phyloP scores from a whole-genome alignment of 2,888 invertebrate species.

The Homarus gammarus region DNA sequence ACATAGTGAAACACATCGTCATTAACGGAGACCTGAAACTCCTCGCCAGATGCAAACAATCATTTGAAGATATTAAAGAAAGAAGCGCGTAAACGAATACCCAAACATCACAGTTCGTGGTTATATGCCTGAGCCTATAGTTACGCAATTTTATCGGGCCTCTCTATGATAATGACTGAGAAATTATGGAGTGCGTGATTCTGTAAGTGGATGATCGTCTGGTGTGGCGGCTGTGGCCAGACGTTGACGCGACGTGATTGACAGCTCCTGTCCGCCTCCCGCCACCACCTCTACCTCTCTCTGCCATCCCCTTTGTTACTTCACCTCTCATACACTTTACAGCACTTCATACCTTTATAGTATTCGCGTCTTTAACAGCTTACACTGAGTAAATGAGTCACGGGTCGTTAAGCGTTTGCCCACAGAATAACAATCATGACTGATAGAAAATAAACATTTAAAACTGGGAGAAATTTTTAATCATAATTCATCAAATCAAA shows the following conservation, averaged over 20 bases:
- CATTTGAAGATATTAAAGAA: not conserved
- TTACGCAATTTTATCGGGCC: conserved; percentile 30
- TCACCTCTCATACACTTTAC: not conserved
- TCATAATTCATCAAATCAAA: no score
- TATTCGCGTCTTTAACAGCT: no score
- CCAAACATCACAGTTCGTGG: not conserved
- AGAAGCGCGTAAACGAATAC: not conserved
- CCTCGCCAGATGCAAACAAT: no score
- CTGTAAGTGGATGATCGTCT: conserved; percentile 42
- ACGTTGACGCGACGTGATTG: conserved; percentile 43
- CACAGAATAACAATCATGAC: no score
- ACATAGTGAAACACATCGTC: no score
- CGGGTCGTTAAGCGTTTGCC: no score
- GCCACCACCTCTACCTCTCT: not conserved
- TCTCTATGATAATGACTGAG: conserved; percentile 25
- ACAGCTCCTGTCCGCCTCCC: conserved; percentile 18
- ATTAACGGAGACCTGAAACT: no score
- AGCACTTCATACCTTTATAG: no score
- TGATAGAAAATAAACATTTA: no score
- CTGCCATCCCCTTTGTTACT: not conserved
- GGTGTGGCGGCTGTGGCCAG: conserved; percentile 27
- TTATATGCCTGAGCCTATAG: conserved; percentile 19
- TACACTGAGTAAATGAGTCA: no score
- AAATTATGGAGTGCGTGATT: conserved; percentile 36
- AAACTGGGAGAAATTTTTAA: no score